Evolutionary conservation across 2,888 invertebrate genomes (phyloP).

Genomic region (Epistrophe eligans): DNA sequence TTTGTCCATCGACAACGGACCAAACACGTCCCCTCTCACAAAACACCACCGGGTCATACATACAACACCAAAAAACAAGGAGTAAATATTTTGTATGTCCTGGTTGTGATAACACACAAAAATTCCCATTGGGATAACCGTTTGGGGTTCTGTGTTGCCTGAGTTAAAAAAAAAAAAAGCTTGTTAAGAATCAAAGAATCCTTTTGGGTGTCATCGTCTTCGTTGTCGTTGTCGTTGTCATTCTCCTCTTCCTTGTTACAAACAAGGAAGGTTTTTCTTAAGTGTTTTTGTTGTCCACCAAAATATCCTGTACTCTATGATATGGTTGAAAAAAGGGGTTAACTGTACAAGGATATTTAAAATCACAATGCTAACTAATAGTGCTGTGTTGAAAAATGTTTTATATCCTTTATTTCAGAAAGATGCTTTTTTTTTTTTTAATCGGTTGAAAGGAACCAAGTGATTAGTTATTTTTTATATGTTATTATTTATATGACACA

Average conservation of each 20-base stretch:
- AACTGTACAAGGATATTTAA: constrained; percentile 57
- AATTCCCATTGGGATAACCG: constrained; percentile 68
- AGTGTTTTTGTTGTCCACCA: constrained; percentile 66
- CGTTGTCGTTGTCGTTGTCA: constrained; percentile 21
- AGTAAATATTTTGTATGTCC: constrained; percentile 64
- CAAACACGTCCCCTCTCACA: constrained; percentile 20
- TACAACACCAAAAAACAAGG: constrained; percentile 43
- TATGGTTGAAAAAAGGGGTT: neutral
- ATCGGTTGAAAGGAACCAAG: no score
- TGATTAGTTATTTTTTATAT: no score
- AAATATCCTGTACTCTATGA: constrained; percentile 21
- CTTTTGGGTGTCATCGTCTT: constrained; percentile 68
- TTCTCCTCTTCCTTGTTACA: constrained; percentile 9
- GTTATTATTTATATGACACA: no score
- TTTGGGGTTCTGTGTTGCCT: constrained; percentile 55
- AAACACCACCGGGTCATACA: constrained; percentile 55
- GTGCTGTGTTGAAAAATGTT: neutral
- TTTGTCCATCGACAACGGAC: constrained; percentile 7
- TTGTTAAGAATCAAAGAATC: constrained; percentile 68
- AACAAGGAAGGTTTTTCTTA: constrained; percentile 55
- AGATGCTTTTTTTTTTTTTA: no score
- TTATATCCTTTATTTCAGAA: neutral
- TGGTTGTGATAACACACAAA: constrained; percentile 53
- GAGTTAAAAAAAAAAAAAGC: constrained; percentile 31
- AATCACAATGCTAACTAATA: constrained; percentile 46